A percentile compares a stretch with the other conserved stretches of the same genome.
phyloP scores from a whole-genome alignment of 2,888 invertebrate genomes.

The Cheilosia pagana region DNA sequence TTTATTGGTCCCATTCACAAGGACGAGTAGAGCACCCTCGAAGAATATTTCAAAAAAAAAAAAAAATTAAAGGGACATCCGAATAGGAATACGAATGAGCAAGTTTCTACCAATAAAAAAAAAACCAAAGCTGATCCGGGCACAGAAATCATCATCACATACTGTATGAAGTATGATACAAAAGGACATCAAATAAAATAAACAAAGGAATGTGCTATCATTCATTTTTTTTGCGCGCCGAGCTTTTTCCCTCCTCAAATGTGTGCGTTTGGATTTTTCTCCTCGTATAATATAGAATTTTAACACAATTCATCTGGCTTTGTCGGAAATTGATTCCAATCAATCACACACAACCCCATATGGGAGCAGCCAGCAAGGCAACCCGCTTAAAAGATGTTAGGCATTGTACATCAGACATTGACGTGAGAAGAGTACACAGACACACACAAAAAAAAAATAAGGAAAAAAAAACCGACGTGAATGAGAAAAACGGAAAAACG shows the following conservation, averaged over 20 bases:
- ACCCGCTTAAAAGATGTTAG: constrained; percentile 42
- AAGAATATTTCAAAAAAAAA: background rate
- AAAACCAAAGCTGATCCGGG: background rate
- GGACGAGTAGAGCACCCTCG: constrained; percentile 9
- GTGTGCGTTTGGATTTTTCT: constrained; percentile 18
- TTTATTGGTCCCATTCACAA: constrained; percentile 47
- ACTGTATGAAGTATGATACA: constrained; percentile 37
- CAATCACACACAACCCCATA: constrained; percentile 79
- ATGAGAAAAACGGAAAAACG: constrained; percentile 21
- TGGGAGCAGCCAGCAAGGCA: constrained; percentile 8
- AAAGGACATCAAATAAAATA: constrained; percentile 58
- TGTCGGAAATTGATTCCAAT: constrained; percentile 82
- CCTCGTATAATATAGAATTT: constrained; percentile 65
- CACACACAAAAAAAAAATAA: background rate
- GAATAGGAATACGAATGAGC: constrained; percentile 50
- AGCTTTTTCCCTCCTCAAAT: constrained; percentile 7
- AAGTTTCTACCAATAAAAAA: background rate
- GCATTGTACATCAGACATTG: constrained; percentile 32
- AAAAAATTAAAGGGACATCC: constrained; percentile 7
- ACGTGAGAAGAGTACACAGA: constrained; percentile 44
- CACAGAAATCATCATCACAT: constrained; percentile 59
- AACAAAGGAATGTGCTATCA: constrained; percentile 52
- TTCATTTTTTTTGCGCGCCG: constrained; percentile 19
- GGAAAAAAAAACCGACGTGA: constrained; percentile 7
- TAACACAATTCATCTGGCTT: constrained; percentile 77